A percentile compares a stretch with the other conserved stretches of the same genome.
Conservation (phyloP, 37 sponge, comb jelly and placozoan species). For the Trichoplax adhaerens region DNA sequence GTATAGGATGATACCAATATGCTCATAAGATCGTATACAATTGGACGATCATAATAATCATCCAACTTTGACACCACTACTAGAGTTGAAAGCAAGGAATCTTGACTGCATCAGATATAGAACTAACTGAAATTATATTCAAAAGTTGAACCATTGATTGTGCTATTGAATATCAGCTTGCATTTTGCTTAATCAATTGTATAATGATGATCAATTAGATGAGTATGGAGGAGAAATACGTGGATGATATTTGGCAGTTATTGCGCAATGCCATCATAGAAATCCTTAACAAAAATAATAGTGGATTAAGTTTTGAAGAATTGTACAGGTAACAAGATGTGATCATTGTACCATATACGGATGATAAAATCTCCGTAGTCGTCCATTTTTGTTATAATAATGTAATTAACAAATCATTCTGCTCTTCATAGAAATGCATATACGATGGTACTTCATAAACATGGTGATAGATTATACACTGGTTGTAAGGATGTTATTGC, state of each 20-base stretch:
- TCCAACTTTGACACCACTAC: too few species aligned
- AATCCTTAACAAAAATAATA: slow-evolving; percentile 98
- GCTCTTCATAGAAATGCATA: slow-evolving; percentile 72
- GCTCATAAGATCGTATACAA: too few species aligned
- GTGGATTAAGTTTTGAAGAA: slow-evolving; percentile 97
- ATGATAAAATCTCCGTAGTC: too few species aligned
- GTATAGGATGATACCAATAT: too few species aligned
- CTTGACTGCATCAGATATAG: too few species aligned
- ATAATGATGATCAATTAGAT: slow-evolving; percentile 17
- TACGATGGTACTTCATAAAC: slow-evolving; percentile 96
- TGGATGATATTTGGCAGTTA: slow-evolving; percentile 75
- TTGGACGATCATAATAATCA: too few species aligned
- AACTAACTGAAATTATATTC: too few species aligned
- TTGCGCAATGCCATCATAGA: slow-evolving; percentile 88
- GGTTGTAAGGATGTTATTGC: slow-evolving; percentile 70
- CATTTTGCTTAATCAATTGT: too few species aligned
- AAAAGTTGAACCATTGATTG: too few species aligned
- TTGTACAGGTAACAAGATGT: slow-evolving; percentile 53
- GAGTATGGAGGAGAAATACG: slow-evolving; percentile 89
- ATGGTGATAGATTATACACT: slow-evolving; percentile 72
- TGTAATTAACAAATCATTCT: background rate
- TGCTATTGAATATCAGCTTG: too few species aligned
- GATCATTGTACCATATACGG: too few species aligned
- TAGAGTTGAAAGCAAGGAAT: too few species aligned
- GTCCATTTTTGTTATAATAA: background rate